phyloP scores from a whole-genome alignment of 2,888 invertebrate species.

The Muscina levida region DNA sequence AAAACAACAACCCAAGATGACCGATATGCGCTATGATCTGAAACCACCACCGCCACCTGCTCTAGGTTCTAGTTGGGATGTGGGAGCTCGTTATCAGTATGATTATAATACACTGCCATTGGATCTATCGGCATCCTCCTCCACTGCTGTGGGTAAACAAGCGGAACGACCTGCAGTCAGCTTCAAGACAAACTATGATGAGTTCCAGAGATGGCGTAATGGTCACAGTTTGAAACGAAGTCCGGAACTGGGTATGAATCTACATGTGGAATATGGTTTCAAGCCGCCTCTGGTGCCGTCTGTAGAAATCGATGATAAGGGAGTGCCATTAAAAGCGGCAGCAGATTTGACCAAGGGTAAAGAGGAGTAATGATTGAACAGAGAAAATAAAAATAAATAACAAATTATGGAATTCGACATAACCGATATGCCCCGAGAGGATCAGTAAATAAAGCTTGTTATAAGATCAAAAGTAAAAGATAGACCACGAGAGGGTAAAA shows the following conservation, averaged over 20 bases:
- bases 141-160: constrained; percentile 81
- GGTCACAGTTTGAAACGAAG: constrained; percentile 81
- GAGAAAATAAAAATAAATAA: neutral
- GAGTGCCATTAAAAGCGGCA: constrained; percentile 81
- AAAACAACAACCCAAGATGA: constrained; percentile 70
- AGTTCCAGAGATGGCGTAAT: constrained; percentile 78
- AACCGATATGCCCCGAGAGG: too few species aligned
- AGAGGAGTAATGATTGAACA: constrained; percentile 15
- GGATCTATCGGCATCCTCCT: constrained; percentile 70
- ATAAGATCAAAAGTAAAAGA: neutral
- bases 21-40: constrained; percentile 74
- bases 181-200: constrained; percentile 75
- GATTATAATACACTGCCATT: constrained; percentile 75
- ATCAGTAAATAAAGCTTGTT: too few species aligned
- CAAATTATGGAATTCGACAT: too few species aligned
- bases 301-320: constrained; percentile 88
- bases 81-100: constrained; percentile 75
- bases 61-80: constrained; percentile 70
- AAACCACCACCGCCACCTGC: constrained; percentile 73
- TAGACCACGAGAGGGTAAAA: neutral
- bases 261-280: constrained; percentile 90
- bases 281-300: constrained; percentile 91
- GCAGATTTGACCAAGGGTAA: constrained; percentile 44
- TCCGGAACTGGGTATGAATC: constrained; percentile 82
- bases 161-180: constrained; percentile 80